These are phyloP conservation scores for Oncorhynchus kisutch DNA, from an alignment of 2,113 vertebrate species.

Conservation along the genomic window DNA sequence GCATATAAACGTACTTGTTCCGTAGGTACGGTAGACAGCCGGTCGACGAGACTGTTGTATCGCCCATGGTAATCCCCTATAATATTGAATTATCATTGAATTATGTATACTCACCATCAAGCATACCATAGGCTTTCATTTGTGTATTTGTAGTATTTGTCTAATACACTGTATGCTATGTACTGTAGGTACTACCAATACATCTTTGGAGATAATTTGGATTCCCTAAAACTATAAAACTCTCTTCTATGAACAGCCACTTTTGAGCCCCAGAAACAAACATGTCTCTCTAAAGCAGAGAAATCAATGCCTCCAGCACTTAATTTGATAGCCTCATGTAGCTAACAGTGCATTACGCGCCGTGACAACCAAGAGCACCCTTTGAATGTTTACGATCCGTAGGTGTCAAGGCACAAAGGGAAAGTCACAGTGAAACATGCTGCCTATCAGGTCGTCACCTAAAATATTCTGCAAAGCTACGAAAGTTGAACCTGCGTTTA, in stretches of 20 bases:
- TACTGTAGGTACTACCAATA: not conserved
- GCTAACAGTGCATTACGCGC: slow-evolving; percentile 2
- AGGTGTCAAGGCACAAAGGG: not conserved
- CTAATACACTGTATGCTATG: not conserved
- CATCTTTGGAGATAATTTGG: not conserved
- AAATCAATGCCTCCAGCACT: slow-evolving; percentile 3
- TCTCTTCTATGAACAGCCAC: not conserved
- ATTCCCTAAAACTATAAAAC: not conserved
- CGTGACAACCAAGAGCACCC: not conserved
- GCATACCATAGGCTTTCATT: not conserved
- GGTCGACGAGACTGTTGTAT: not conserved
- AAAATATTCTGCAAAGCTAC: slow-evolving; percentile 1
- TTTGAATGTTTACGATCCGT: not conserved
- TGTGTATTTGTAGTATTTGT: not conserved
- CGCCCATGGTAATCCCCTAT: not conserved
- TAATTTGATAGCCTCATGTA: slow-evolving; percentile 3
- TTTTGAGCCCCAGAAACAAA: not conserved
- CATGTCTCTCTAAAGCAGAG: not conserved
- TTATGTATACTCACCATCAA: not conserved
- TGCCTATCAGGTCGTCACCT: not conserved
- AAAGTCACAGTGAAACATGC: slow-evolving; percentile 5
- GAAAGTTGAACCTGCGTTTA: slow-evolving; percentile 6
- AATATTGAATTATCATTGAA: not conserved
- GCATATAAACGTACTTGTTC: too few relatives aligned
- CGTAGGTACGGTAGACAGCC: too few relatives aligned